Evolutionary conservation across 2,888 invertebrate genomes (phyloP).

Genomic region (Julus scanicus): DNA sequence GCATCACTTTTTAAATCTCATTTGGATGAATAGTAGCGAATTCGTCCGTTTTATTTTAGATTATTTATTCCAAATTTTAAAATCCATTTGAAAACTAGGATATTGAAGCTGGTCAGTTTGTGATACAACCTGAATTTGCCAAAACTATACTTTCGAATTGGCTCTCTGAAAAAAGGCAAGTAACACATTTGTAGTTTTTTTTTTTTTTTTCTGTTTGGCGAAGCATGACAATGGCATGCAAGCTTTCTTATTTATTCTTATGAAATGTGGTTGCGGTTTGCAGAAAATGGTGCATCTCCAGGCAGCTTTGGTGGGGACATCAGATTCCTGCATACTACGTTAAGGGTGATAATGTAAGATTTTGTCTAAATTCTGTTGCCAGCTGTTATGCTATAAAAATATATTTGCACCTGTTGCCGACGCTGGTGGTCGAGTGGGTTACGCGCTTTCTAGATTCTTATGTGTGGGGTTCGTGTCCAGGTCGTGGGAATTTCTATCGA

Average conservation of each 20-base stretch:
- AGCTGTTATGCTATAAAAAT: neutral
- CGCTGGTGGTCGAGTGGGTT: too few relatives aligned
- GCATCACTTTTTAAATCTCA: neutral
- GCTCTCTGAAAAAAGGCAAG: constrained; percentile 34
- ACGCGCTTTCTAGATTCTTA: too few relatives aligned
- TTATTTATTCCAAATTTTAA: neutral
- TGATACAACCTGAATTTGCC: constrained; percentile 82
- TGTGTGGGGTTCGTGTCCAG: too few relatives aligned
- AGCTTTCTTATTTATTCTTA: neutral
- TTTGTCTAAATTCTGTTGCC: constrained; percentile 5
- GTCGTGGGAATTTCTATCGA: too few relatives aligned
- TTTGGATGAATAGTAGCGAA: too few relatives aligned
- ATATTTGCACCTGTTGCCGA: neutral
- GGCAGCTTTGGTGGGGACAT: constrained; percentile 99
- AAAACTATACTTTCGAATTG: constrained; percentile 38
- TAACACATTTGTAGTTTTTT: neutral
- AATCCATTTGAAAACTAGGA: constrained; percentile 66
- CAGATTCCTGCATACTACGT: constrained; percentile 94
- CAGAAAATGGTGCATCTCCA: constrained; percentile 98
- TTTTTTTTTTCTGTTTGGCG: neutral
- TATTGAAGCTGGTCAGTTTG: constrained; percentile 81
- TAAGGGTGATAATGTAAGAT: constrained; percentile 12
- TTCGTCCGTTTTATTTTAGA: constrained; percentile 60
- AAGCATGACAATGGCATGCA: neutral
- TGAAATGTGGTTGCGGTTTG: constrained; percentile 17